Conservation (phyloP, 2,797 vertebrate species). For the Emydoidea blandingii region DNA sequence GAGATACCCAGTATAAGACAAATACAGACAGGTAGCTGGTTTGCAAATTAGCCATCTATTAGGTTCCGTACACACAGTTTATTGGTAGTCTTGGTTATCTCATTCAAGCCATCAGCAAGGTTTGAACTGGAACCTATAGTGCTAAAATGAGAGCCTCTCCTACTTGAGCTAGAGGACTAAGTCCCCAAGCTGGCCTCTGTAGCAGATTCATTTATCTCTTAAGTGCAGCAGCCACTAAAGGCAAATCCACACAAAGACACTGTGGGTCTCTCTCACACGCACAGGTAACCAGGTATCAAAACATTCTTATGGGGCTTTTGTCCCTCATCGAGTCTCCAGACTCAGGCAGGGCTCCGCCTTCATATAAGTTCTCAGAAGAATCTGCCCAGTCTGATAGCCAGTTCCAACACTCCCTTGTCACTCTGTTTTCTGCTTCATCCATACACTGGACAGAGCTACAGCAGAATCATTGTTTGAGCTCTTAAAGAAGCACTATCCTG, state of each 20-base stretch:
- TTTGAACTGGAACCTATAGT: background rate
- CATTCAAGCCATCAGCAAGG: background rate
- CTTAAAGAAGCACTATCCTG: background rate
- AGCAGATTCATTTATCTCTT: background rate
- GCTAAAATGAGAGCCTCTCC: background rate
- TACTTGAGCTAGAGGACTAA: background rate
- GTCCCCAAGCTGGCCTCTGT: background rate
- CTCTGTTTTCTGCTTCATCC: accelerated
- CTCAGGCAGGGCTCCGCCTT: background rate
- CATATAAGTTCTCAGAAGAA: accelerated
- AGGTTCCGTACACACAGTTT: background rate
- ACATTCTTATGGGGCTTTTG: background rate
- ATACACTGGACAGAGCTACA: accelerated
- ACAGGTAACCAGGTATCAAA: background rate
- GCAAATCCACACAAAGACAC: background rate
- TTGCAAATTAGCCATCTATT: background rate
- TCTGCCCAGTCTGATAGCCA: background rate
- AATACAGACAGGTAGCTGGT: background rate
- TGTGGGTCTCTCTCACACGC: background rate
- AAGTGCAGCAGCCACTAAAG: background rate
- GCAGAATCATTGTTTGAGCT: background rate
- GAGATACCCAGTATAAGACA: accelerated
- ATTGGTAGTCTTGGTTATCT: background rate
- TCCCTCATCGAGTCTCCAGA: background rate
- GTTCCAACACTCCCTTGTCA: background rate